phyloP scores from a whole-genome alignment of 35 echinoderm and acorn worm genomes.

The Acanthaster planci region DNA sequence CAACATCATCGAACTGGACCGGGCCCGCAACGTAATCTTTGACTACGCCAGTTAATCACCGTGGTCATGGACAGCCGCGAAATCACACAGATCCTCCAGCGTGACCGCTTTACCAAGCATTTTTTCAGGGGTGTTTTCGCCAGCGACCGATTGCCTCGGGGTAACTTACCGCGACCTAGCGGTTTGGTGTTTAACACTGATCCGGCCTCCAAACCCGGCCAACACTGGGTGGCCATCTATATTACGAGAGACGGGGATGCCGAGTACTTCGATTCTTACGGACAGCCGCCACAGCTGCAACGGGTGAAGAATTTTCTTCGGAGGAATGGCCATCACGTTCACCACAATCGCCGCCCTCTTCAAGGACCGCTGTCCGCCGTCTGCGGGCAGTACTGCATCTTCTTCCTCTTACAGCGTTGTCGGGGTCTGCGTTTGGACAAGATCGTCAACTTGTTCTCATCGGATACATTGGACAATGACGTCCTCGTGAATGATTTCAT shows the following conservation, averaged over 20 bases:
- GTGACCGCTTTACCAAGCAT: background rate
- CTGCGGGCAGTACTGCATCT: slow-evolving; percentile 45
- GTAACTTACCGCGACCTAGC: background rate
- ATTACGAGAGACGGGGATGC: background rate
- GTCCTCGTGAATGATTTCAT: slow-evolving; percentile 12
- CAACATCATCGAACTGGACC: slow-evolving; percentile 41
- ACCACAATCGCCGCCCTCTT: background rate
- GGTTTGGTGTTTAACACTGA: slow-evolving; percentile 37
- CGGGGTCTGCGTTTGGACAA: background rate
- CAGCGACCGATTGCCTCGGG: slow-evolving; percentile 13
- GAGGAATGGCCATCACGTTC: background rate
- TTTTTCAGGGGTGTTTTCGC: slow-evolving; percentile 53
- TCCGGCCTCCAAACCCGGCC: background rate
- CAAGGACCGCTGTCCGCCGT: slow-evolving; percentile 29
- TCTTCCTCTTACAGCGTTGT: slow-evolving; percentile 30
- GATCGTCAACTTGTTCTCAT: background rate
- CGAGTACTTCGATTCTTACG: slow-evolving; percentile 44
- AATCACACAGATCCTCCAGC: background rate
- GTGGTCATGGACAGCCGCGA: slow-evolving; percentile 50
- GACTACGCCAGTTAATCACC: slow-evolving; percentile 38
- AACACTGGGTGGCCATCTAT: slow-evolving; percentile 52
- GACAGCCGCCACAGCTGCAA: background rate
- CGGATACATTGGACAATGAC: slow-evolving; percentile 8
- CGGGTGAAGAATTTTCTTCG: background rate
- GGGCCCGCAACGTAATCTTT: slow-evolving; percentile 43